Evolutionary conservation across 2,888 invertebrate species (phyloP), one percentile per base, ranked within the genome.

Genomic region (Phyto melanocephala): DNA sequence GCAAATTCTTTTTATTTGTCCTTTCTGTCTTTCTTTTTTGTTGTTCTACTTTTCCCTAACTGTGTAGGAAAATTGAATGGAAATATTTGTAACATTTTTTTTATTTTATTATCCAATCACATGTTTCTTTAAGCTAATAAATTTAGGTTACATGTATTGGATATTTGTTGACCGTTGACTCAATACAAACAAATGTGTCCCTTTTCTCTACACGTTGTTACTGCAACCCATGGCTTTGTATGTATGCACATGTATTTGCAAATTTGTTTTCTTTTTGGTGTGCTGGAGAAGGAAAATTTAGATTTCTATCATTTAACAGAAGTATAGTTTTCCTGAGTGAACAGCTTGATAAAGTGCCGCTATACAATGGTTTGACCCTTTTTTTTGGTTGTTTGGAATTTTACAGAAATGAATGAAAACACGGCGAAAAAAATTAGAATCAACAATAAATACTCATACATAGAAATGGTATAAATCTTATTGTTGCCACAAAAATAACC

Each of bases 301-400:
- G 33, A 35, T 50, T 54, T 35, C 50, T 68, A 54, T 56, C 54
- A 56, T 17, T 68, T 56, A 56, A 33, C 42, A 42, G 42, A 54
- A 56, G 42, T 56, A 33, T 56, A 42, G 54, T 28, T 68, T 68
- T 68, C 54, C 68, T 42, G 33, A 28, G 17, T 40, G 42, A 68
- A 50, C 17, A 54, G 56, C 42, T 56, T 54, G 42, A 68, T 68
- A 56, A 56, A 42, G 40, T 28, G 28, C 40, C 67, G 40, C 13
- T 24, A 17, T 33, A 13, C 17, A 33, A 42, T 50, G 17, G 6
- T 54, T 54, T 28, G 28, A 28, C 7, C 24, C 10, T 13, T 42
- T 56, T 24, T 50, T n/a, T 6, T 17, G 15, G 28, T 17, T 17
- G 3, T 13, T 22, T 54, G 7, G 50, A 50, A n/a, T 50, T 50